Conservation (phyloP, 92 coral and sea anemone genomes). For the Parazoanthus atlanticus region DNA sequence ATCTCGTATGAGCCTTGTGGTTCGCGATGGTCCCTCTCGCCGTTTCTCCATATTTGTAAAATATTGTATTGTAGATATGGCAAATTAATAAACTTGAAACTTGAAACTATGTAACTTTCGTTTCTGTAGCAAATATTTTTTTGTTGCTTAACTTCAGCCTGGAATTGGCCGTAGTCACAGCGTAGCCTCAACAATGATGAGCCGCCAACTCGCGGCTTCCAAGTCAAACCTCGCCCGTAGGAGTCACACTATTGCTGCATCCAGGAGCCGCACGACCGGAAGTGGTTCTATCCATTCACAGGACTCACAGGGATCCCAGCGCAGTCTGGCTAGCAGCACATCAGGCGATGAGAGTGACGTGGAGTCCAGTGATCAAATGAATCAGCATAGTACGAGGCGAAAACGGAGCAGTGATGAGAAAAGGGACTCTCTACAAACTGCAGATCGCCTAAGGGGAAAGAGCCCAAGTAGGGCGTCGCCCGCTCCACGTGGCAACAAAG, state of each 20-base stretch:
- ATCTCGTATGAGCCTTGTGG: too few species aligned
- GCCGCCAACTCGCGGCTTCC: constrained; percentile 50
- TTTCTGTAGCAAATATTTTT: neutral
- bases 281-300: constrained; percentile 35
- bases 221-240: constrained; percentile 57
- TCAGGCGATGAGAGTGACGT: constrained; percentile 67
- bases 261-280: constrained; percentile 57
- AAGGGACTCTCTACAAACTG: constrained; percentile 35
- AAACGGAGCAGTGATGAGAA: constrained; percentile 46
- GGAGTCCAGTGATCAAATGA: constrained; percentile 52
- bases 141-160: constrained; percentile 47
- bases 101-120: neutral
- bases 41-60: too few species aligned
- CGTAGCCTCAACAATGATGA: constrained; percentile 54
- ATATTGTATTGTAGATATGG: too few species aligned
- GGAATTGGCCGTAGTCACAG: constrained; percentile 64
- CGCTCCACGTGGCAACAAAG: constrained; percentile 79
- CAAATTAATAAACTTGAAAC: too few species aligned
- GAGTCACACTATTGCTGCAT: constrained; percentile 58
- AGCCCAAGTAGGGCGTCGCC: constrained; percentile 51
- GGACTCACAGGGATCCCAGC: constrained; percentile 52
- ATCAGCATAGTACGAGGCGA: constrained; percentile 35
- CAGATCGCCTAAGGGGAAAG: constrained; percentile 45
- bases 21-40: too few species aligned
- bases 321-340: constrained; percentile 64